phyloP scores from a whole-genome alignment of 2,113 vertebrate species.

The Salminus brasiliensis region DNA sequence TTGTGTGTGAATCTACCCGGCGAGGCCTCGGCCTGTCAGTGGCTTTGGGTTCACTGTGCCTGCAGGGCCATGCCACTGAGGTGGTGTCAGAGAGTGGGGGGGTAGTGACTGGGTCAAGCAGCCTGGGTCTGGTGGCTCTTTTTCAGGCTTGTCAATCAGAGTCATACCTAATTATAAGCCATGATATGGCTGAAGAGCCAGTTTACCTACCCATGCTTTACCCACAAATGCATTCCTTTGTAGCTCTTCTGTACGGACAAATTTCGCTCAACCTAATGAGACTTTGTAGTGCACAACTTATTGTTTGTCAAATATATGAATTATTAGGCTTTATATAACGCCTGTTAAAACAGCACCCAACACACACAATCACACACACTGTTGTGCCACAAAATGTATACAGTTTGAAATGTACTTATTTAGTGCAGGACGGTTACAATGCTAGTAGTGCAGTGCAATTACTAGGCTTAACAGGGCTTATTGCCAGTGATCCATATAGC shows the following conservation, averaged over 20 bases:
- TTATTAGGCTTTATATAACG: too few species aligned
- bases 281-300: too few species aligned
- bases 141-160: conserved; percentile 31
- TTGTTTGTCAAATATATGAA: too few species aligned
- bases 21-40: conserved; percentile 67
- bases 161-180: conserved; percentile 18
- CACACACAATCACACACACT: too few species aligned
- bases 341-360: too few species aligned
- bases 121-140: conserved; percentile 28
- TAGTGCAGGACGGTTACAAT: too few species aligned
- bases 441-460: too few species aligned
- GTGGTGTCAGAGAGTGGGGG: neutral
- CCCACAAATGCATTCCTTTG: neutral
- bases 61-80: conserved; percentile 59
- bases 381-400: too few species aligned
- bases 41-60: conserved; percentile 64
- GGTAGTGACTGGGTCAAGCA: neutral
- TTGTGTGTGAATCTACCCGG: conserved; percentile 73
- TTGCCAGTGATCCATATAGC: too few species aligned
- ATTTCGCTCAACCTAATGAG: too few species aligned
- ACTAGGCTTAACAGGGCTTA: too few species aligned
- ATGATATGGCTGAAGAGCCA: neutral
- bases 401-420: too few species aligned
- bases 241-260: neutral
- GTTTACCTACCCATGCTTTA: neutral